These are phyloP conservation scores for Luidia sarsii DNA, from an alignment of 53 echinoderm and acorn worm species.

Conservation along the genomic window DNA sequence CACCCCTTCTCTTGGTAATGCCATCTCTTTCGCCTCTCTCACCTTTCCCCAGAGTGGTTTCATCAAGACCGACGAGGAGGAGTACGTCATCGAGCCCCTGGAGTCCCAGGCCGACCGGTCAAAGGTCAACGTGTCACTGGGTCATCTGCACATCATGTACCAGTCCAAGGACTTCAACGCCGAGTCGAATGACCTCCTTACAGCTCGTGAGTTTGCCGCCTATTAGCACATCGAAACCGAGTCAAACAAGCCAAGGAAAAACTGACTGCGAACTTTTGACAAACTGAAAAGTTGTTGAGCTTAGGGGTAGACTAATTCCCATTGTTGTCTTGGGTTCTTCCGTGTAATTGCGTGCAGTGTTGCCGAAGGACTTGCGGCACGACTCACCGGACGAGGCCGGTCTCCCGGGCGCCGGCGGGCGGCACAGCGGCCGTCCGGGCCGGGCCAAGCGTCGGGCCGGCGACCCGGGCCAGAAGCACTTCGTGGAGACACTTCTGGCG, in stretches of 20 bases:
- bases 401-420: not conserved
- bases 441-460: constrained; percentile 22
- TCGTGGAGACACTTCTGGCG: constrained; percentile 83
- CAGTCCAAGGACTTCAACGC: constrained; percentile 53
- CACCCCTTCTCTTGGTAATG: no score
- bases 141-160: constrained; percentile 79
- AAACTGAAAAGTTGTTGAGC: no score
- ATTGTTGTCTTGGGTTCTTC: no score
- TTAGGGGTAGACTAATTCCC: no score
- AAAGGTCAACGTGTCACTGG: constrained; percentile 61
- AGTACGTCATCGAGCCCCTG: constrained; percentile 87
- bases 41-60: constrained; percentile 71
- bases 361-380: no score
- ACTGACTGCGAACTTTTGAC: no score
- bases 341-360: no score
- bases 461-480: constrained; percentile 58
- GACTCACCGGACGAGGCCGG: constrained; percentile 15
- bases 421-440: not conserved
- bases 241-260: no score
- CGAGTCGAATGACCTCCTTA: not conserved
- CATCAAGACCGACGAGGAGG: constrained; percentile 71
- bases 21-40: no score
- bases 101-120: constrained; percentile 44
- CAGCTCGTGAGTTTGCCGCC: constrained; percentile 18
- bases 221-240: no score